Evolutionary conservation across 2,888 invertebrate species (phyloP), one percentile per base, ranked within the genome.

Genomic region (Acanthoscelides obtectus): DNA sequence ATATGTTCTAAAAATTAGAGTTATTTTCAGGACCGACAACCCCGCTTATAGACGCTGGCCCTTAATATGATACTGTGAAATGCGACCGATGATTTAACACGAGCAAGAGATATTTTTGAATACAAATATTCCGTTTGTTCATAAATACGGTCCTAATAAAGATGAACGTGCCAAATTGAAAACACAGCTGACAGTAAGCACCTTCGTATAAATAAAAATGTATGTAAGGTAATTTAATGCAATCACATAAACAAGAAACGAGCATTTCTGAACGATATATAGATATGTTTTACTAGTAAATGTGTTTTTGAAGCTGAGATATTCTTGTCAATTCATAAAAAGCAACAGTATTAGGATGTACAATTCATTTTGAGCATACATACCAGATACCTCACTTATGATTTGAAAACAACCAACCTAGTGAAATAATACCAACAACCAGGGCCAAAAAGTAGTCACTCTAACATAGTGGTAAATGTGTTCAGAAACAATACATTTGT

Each of bases 401-500:
- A 22, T 69, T 71, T 72, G 66, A 73, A 69, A 70, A 67, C 68
- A 27, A 71, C 68, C 67, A 73, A 72, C 71, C 67, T 68, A 66
- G 67, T 25, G 69, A 73, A 73, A 72, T 66, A 68, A 22, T 67
- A 70, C 69, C 66, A 66, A 71, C 64, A 75, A 77, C 79, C 79
- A 79, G 79, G 77, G 79, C 77, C 78, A 79, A 76, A 79, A 76
- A 73, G 75, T 72, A 73, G 73, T 75, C 76, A 77, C 77, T 77
- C 75, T 74, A 75, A 73, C 74, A 75, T 77, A 75, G 77, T 78
- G 78, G 77, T 79, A 77, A 79, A 80, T 79, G 79, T 79, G 79
- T 79, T 80, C 80, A 80, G 77, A 76, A 75, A 75, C 75, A 21
- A 70, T 71, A 74, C 70, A 67, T 69, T 66, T 70, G 72, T 71